Base-by-base conservation (phyloP, 2,113 vertebrate species). In the Sorex araneus region DNA sequence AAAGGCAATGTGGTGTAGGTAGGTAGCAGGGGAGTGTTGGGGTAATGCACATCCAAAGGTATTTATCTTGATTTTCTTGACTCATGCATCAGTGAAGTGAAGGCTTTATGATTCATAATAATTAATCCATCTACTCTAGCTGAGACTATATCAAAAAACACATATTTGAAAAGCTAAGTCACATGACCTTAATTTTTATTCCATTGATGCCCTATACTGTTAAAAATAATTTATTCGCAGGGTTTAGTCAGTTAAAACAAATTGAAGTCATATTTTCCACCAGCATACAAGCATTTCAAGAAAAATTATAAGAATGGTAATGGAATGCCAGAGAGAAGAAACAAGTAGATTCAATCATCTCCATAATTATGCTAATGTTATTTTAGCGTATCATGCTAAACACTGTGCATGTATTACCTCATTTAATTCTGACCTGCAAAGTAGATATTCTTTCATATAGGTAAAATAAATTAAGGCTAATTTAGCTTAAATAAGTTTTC, bases 21-120 rank as follows among this genome's bases (percentile, higher is more conserved):
- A 21, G 57, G 57, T 23, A 10, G 47, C 47, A 50, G 57, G 57
- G 54, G 57, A 60, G 19, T 57, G 19, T 18, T 57, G 9, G 27
- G 15, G 5, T 40, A 75, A 74, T 21, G 2, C 36, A 19, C 54
- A 75, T 63, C 2, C 47, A 89, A 87, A 89, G 30, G 63, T 66
- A 69, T 78, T 77, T 92, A 73, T 78, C 45, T 63, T 63, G 60
- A 80, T 25, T 21, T 85, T 19, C 13, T 34, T 93, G 86, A 94
- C 71, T 94, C 43, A 89, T 2, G 7, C 66, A 70, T 77, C 60
- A 47, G 18, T 32, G 36, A 89, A 36, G 50, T 69, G 40, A 80
- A 89, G 67, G 47, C 57, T 27, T 80, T 18, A 1, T 95, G 82
- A 95, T 36, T 91, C 73, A 89, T 30, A 91, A 13, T n/a, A 60